A percentile compares a stretch with the other conserved stretches of the same genome.
Evolutionary conservation across 2,888 invertebrate species (phyloP).

Genomic region (Nephrotoma appendiculata): DNA sequence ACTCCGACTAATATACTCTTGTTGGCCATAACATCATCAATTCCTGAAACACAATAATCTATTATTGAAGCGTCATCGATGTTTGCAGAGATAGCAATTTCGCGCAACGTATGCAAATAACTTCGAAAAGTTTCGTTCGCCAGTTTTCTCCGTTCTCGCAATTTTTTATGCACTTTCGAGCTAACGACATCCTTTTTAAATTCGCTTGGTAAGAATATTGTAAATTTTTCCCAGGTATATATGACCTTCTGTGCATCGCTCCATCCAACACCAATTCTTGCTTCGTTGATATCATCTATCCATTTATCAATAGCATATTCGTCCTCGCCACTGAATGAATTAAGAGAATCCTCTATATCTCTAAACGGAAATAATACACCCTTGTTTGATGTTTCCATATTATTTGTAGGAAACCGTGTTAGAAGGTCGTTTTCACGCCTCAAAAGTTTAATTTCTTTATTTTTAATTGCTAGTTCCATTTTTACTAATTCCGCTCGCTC

Average conservation of each 20-base stretch:
- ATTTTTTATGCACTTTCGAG: not conserved
- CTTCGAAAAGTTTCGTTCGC: not conserved
- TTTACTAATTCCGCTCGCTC: too few species aligned
- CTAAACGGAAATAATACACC: too few species aligned
- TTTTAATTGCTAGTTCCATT: too few species aligned
- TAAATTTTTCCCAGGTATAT: not conserved
- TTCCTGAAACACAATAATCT: slow-evolving; percentile 3
- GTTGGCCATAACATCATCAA: slow-evolving; percentile 3
- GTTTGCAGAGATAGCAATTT: not conserved
- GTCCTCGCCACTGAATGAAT: too few species aligned
- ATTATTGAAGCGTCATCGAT: not conserved
- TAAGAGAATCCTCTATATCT: too few species aligned
- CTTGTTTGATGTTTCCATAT: too few species aligned
- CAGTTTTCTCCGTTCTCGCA: not conserved
- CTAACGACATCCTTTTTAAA: not conserved
- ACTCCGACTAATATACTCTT: slow-evolving; percentile 8
- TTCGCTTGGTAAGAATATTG: not conserved
- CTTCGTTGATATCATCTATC: too few species aligned
- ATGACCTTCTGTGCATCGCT: not conserved
- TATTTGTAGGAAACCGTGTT: too few species aligned
- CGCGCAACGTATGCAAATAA: not conserved
- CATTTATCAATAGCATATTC: too few species aligned
- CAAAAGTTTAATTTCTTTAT: too few species aligned
- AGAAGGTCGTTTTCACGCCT: too few species aligned
- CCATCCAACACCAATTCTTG: not conserved